Percentiles rank a stretch among this genome's conserved stretches.
These are phyloP conservation scores for Vultur gryphus DNA, from an alignment of 2,797 vertebrate species.

Conservation along the genomic window DNA sequence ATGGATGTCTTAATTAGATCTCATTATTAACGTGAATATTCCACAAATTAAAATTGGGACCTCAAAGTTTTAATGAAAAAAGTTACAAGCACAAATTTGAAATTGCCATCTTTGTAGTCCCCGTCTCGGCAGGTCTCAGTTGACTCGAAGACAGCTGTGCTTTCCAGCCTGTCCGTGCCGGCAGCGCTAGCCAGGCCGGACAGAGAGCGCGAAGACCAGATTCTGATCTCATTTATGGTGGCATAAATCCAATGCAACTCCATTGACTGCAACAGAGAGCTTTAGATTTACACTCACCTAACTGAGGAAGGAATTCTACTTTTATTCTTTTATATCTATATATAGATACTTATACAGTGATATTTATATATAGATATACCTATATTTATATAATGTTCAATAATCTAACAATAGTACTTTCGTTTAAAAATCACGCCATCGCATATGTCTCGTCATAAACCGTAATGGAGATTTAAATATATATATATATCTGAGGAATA, in stretches of 20 bases:
- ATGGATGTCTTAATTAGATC: constrained; percentile 88
- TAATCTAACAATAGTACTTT: constrained; percentile 57
- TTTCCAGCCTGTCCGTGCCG: background rate
- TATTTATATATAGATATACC: constrained; percentile 69
- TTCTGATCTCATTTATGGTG: background rate
- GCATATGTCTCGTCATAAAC: constrained; percentile 41
- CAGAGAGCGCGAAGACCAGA: background rate
- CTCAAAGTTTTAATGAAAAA: constrained; percentile 81
- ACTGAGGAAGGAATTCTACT: constrained; percentile 2
- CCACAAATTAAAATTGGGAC: constrained; percentile 80
- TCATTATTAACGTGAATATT: constrained; percentile 86
- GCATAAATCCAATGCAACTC: background rate
- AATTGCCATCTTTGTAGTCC: constrained; percentile 39
- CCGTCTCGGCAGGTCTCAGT: constrained; percentile 4
- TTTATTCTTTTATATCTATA: constrained; percentile 59
- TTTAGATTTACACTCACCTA: background rate
- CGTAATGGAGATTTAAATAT: constrained; percentile 50
- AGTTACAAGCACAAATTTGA: constrained; percentile 71
- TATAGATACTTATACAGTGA: constrained; percentile 59
- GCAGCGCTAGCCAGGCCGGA: background rate
- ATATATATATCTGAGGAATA: constrained; percentile 38
- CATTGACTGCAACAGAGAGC: background rate
- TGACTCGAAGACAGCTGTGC: background rate
- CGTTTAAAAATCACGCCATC: constrained; percentile 41
- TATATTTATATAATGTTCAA: constrained; percentile 55